A percentile compares a stretch with the other conserved stretches of the same genome.
Conservation (phyloP, 2,113 vertebrate species). For the Trematocara variabile region DNA sequence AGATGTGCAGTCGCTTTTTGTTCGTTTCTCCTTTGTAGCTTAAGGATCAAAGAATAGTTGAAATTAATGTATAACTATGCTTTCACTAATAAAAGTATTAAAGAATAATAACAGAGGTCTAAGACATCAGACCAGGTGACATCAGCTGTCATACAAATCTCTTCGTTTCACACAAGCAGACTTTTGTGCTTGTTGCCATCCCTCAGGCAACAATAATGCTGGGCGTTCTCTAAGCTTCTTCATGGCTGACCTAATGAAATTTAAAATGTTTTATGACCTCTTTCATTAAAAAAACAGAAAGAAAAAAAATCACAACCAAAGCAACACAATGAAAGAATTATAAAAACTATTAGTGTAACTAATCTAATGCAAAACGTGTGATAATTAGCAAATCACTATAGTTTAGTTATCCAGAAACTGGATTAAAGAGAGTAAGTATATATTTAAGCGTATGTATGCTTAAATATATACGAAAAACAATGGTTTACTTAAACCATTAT, state of each 20-base stretch:
- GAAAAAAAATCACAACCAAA: not conserved
- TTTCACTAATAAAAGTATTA: not conserved
- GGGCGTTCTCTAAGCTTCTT: not conserved
- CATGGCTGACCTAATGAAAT: not conserved
- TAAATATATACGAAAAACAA: not conserved
- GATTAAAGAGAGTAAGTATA: not conserved
- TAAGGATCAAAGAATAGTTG: not conserved
- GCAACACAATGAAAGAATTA: not conserved
- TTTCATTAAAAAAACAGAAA: not conserved
- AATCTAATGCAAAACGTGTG: not conserved
- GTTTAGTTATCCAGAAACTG: not conserved
- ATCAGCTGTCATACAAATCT: not conserved
- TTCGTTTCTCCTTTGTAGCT: slow-evolving; percentile 59
- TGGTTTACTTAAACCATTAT: not conserved
- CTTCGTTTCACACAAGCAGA: not conserved
- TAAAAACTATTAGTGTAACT: not conserved
- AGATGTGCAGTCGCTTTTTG: slow-evolving; percentile 11
- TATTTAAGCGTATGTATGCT: not conserved
- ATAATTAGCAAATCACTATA: not conserved
- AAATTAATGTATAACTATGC: not conserved
- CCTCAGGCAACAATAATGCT: not conserved
- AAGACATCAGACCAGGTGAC: not conserved
- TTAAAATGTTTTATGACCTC: not conserved
- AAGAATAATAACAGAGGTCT: not conserved
- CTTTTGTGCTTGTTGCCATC: not conserved